Base-by-base conservation (phyloP, 2,113 vertebrate species). In the Mormyrus iriodes region DNA sequence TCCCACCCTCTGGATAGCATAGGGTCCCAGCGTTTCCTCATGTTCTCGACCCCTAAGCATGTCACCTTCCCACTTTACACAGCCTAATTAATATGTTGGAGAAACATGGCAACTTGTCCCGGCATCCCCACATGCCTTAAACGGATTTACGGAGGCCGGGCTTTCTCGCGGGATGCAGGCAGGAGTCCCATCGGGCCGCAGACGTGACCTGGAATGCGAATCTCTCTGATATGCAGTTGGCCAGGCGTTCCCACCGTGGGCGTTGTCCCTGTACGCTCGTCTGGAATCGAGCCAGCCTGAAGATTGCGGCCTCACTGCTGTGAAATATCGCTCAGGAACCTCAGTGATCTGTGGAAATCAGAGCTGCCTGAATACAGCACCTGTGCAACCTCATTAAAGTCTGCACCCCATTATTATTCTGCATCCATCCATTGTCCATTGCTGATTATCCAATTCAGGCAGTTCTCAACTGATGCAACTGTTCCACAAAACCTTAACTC, bases 131-230 rank as follows among this genome's bases (percentile, higher is more conserved):
- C 86, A 88, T 91, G 88, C 91, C 90, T 88, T 88, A 87, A 90
- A 90, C 89, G 89, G 83, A 90, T 92, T 93, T 89, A 90, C 89
- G 73, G 79, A 87, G 90, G 92, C 51, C 88, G 89, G 87, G 27
- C 31, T 91, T 92, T 90, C 86, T 90, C 85, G 93, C 93, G 92
- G 92, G 88, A 86, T 94, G 93, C 93, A 93, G 93, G 94, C 95
- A 94, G 79, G 21, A 10, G 42, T 93, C 94, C 93, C 90, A 4
- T 93, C 91, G 89, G 92, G 91, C 88, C 85, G 4, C 82, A 86
- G 90, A 90, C 92, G 93, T 92, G 92, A 88, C 86, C 21, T 84
- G 61, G 27, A 69, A 31, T 69, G n/a, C 3, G 61, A 13, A 10
- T 84, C 44, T 48, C 39, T 84, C 83, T 73, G 92, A 31, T 13